Evolutionary conservation across 2,797 vertebrate species (phyloP), one percentile per base, ranked within the genome.

Genomic region (Molossus molossus): DNA sequence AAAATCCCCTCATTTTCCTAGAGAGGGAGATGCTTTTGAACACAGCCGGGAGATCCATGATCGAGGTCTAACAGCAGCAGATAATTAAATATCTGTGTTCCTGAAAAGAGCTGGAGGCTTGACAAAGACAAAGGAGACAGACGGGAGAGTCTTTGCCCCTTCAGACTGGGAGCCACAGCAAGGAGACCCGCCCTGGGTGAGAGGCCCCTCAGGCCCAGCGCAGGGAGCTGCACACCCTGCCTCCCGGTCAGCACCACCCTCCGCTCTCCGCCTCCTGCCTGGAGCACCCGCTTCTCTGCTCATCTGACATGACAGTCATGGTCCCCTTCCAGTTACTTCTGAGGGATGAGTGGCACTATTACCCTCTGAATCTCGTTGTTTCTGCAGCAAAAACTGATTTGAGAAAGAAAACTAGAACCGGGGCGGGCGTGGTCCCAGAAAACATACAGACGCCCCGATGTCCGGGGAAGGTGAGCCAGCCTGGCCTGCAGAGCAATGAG

Each of bases 201-300:
- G 7, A 3, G 5, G 13, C 1, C 9, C 4, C 11, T 0, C 1
- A 0, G 29, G 3, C 1, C 2, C 6, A 0, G 8, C 0, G 0
- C 8, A 23, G 45, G 21, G 17, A 9, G 14, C 20, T 21, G 20
- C 1, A 0, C 0, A 23, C 0, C 4, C 9, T 0, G 1, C 8
- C 8, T 3, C 21, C 4, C 15, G 0, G 2, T 3, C 1, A 0
- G 50, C 73, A 10, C 2, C 23, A 0, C 0, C 1, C 40, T n/a
- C 77, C 1, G 5, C 45, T 21, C 3, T 45, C 69, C 6, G 1
- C 29, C 82, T 57, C 57, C 7, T 11, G 0, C 53, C 0, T 0
- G 0, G 58, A 12, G 69, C 58, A 12, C n/a, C 0, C 2, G 87
- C 40, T 79, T 60, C 18, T 18, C 57, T 20, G 62, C n/a, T 70